Base-by-base conservation (phyloP, 2,113 vertebrate genomes). In the Barbus barbus region DNA sequence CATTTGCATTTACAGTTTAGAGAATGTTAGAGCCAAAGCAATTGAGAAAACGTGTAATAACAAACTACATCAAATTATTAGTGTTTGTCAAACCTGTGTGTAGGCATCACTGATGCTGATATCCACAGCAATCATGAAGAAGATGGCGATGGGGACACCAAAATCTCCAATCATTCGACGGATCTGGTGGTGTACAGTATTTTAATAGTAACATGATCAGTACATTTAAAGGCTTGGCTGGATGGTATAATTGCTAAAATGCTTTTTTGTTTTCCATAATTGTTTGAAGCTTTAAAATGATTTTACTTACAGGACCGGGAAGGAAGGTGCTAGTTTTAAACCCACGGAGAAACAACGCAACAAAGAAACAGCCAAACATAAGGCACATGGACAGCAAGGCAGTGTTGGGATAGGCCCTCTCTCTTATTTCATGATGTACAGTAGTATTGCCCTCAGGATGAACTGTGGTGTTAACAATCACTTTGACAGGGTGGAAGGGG, bases 101-200 rank as follows among this genome's bases (percentile, higher is more conserved):
- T 96, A 97, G 75, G 95, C 95, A 56, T 97, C 95, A 0, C 69
- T 5, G 85, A 97, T 94, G 86, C 89, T 76, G 89, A 91, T 92
- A 85, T 99, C 97, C 0, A 93, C 83, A 65, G 94, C 78, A 0
- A 97, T 92, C 97, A 99, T 98, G 89, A 96, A 2, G 86, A 98
- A 95, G 90, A 98, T 97, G 81, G 98, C 94, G 11, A 99, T 99
- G 81, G 98, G 98, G 51, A 99, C 97, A 7, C 98, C 97, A 0
- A 99, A 99, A 87, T 99, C 97, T 74, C 97, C 98, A 4, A 99
- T 96, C 92, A 98, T 83, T 24, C 96, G 96, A 26, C 98, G 96
- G 13, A 94, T 6, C 98, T 99, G 87, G 0, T 26, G 33, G 31
- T 20, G 53, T 11, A 20, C 9, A 33, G 20, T 20, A 5, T 82